phyloP scores from a whole-genome alignment of 2,888 invertebrate genomes.

The Stenotaenia linearis region DNA sequence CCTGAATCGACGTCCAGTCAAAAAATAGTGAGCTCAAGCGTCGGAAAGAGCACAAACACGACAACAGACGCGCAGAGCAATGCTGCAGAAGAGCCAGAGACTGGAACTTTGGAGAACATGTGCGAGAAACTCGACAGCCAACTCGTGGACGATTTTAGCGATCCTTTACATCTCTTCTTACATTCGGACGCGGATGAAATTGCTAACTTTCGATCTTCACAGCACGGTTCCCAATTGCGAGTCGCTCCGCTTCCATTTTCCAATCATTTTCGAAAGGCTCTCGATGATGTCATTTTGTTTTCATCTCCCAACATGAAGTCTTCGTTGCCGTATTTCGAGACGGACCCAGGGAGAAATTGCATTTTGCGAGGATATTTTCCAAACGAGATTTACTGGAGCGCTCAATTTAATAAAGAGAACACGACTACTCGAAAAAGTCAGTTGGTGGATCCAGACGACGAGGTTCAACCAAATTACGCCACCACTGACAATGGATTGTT shows the following conservation, averaged over 20 bases:
- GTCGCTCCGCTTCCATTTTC: conserved; percentile 46
- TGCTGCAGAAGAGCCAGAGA: neutral
- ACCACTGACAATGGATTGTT: conserved; percentile 13
- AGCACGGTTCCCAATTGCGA: conserved; percentile 35
- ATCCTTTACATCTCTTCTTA: conserved; percentile 64
- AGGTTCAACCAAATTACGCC: neutral
- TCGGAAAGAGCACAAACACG: neutral
- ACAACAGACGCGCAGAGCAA: neutral
- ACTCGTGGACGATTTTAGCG: conserved; percentile 70
- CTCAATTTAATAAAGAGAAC: conserved; percentile 40
- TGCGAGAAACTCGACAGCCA: conserved; percentile 41
- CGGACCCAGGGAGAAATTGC: conserved; percentile 72
- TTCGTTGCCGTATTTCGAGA: conserved; percentile 79
- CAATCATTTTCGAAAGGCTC: conserved; percentile 66
- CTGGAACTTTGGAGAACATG: neutral
- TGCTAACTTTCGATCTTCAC: conserved; percentile 40
- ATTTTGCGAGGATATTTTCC: conserved; percentile 66
- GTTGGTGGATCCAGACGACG: neutral
- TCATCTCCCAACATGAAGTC: conserved; percentile 81
- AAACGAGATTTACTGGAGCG: conserved; percentile 64
- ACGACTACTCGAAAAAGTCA: neutral
- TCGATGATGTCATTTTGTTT: conserved; percentile 68
- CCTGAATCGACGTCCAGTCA: neutral
- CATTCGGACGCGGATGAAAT: conserved; percentile 49
- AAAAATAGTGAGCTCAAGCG: neutral